These are phyloP conservation scores for Crocidura indochinensis DNA, from an alignment of 2,797 vertebrate species.

Conservation along the genomic window DNA sequence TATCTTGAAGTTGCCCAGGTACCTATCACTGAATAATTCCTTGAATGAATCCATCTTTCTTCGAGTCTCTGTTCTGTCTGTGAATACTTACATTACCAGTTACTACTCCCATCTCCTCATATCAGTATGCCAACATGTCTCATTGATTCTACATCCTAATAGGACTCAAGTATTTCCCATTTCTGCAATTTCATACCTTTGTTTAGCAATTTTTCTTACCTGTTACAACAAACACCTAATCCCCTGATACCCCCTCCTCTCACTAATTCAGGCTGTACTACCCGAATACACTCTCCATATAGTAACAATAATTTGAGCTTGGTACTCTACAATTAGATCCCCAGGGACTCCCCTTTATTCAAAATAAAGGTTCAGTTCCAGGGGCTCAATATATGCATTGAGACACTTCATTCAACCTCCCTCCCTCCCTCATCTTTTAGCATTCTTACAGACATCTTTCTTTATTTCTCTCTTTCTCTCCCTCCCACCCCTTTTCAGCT, in stretches of 20 bases:
- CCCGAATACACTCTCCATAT: background rate
- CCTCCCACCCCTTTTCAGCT: background rate
- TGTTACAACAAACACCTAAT: background rate
- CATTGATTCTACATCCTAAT: background rate
- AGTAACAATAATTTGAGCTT: background rate
- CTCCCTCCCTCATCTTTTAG: background rate
- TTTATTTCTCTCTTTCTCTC: background rate
- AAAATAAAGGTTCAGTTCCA: conserved; percentile 20
- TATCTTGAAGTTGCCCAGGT: conserved; percentile 36
- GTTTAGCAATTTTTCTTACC: conserved; percentile 6
- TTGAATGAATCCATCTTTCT: conserved; percentile 39
- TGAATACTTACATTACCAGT: background rate
- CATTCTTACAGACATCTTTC: background rate
- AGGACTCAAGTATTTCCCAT: background rate
- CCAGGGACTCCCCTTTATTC: background rate
- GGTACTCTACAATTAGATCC: background rate
- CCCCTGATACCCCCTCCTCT: background rate
- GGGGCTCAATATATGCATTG: background rate
- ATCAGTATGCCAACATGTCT: background rate
- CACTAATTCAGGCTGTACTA: background rate
- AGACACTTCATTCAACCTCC: background rate
- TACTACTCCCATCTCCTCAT: conserved; percentile 21
- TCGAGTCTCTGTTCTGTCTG: background rate
- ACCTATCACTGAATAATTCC: background rate
- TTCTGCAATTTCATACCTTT: conserved; percentile 9